A percentile compares a stretch with the other conserved stretches of the same genome.
These are phyloP conservation scores for Engystomops pustulosus DNA, from an alignment of 2,113 vertebrate genomes.

Conservation along the genomic window DNA sequence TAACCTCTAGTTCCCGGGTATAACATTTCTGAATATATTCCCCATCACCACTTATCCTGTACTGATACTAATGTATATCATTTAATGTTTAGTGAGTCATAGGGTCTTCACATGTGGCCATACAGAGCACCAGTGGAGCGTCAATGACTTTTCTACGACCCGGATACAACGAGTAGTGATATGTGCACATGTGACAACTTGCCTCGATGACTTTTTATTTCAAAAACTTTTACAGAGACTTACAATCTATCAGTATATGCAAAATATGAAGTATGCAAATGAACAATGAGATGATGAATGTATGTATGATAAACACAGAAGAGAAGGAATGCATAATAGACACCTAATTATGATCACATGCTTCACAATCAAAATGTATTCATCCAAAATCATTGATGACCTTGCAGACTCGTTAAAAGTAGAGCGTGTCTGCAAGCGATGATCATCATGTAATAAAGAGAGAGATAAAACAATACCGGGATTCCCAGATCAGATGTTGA, in stretches of 20 bases:
- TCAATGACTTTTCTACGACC: too few species aligned
- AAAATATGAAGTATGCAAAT: slow-evolving; percentile 46
- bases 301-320: slow-evolving; percentile 59
- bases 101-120: too few species aligned
- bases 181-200: slow-evolving; percentile 11
- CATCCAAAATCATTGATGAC: slow-evolving; percentile 59
- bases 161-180: neutral
- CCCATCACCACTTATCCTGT: too few species aligned
- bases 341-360: slow-evolving; percentile 58
- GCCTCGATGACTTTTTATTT: slow-evolving; percentile 40
- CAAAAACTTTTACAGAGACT: slow-evolving; percentile 41
- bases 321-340: slow-evolving; percentile 58
- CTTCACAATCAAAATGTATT: slow-evolving; percentile 59
- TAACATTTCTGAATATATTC: too few species aligned
- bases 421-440: slow-evolving; percentile 44
- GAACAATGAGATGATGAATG: slow-evolving; percentile 58
- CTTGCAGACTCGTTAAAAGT: slow-evolving; percentile 57
- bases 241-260: slow-evolving; percentile 49
- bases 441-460: slow-evolving; percentile 56
- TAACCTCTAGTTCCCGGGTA: too few species aligned
- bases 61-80: too few species aligned
- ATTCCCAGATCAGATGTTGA: slow-evolving; percentile 51
- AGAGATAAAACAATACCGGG: slow-evolving; percentile 45
- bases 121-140: too few species aligned
- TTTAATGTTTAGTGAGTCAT: too few species aligned